phyloP scores from a whole-genome alignment of 2,113 vertebrate species.

The Lepus europaeus region DNA sequence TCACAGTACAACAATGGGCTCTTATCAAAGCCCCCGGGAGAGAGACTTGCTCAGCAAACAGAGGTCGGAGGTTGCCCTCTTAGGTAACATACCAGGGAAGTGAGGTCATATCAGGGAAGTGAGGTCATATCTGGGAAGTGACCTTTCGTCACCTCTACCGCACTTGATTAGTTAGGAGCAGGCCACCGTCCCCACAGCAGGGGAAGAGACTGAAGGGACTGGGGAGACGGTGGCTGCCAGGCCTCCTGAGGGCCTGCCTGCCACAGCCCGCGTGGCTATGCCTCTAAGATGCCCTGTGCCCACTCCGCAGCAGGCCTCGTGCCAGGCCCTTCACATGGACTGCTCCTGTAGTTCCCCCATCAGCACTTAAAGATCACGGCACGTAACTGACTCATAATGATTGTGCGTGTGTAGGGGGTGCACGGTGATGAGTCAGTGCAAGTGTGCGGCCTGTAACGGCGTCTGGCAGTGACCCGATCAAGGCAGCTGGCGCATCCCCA shows the following conservation, averaged over 20 bases:
- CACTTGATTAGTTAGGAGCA: neutral
- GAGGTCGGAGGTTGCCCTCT: rapidly evolving
- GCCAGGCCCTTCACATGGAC: neutral
- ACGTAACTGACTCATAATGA: neutral
- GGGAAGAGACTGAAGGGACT: too few relatives aligned
- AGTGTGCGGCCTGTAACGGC: too few relatives aligned
- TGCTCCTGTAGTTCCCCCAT: neutral
- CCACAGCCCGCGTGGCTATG: neutral
- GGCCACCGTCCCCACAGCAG: neutral
- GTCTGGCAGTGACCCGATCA: rapidly evolving
- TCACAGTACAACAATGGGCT: too few relatives aligned
- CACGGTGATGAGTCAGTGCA: neutral
- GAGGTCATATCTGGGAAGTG: rapidly evolving
- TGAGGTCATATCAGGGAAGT: too few relatives aligned
- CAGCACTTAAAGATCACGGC: neutral
- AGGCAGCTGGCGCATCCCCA: too few relatives aligned
- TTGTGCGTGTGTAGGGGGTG: rapidly evolving
- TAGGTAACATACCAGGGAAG: rapidly evolving
- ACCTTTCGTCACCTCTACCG: neutral
- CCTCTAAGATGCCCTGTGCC: neutral
- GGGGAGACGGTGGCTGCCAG: neutral
- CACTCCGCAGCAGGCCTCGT: rapidly evolving
- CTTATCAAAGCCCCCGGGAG: too few relatives aligned
- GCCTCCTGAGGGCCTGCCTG: neutral
- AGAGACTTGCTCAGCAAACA: neutral